Conservation (phyloP, 35 echinoderm and acorn worm species). For the Strongylocentrotus purpuratus region DNA sequence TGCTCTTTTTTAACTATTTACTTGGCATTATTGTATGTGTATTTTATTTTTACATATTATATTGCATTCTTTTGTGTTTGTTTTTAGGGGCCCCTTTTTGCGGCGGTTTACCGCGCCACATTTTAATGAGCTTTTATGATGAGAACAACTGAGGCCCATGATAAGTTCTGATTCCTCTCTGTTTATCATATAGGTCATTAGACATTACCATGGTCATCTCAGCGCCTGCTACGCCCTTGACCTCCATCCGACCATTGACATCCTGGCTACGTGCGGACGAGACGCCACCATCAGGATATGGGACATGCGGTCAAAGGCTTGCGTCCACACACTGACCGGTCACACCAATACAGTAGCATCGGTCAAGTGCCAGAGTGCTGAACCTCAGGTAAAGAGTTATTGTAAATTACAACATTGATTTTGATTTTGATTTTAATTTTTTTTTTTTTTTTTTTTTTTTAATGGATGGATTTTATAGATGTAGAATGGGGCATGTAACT, state of each 20-base stretch:
- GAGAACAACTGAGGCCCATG: not conserved
- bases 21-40: too few species aligned
- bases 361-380: constrained; percentile 91
- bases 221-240: constrained; percentile 94
- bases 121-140: too few species aligned
- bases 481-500: too few species aligned
- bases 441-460: too few species aligned
- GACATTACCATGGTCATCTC: constrained; percentile 97
- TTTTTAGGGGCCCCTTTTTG: too few species aligned
- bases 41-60: too few species aligned
- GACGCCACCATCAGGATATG: constrained; percentile 90
- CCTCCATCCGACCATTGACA: constrained; percentile 96
- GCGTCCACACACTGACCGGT: constrained; percentile 92
- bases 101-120: too few species aligned
- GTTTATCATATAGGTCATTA: constrained; percentile 56
- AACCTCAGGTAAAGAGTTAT: constrained; percentile 87
- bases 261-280: constrained; percentile 84
- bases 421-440: too few species aligned
- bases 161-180: not conserved
- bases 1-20: too few species aligned
- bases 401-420: constrained; percentile 73
- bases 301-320: constrained; percentile 98
- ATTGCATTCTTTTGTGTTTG: too few species aligned
- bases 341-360: constrained; percentile 98
- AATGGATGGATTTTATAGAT: too few species aligned